Conservation (phyloP, 53 echinoderm and acorn worm species). For the Patiria pectinifera region DNA sequence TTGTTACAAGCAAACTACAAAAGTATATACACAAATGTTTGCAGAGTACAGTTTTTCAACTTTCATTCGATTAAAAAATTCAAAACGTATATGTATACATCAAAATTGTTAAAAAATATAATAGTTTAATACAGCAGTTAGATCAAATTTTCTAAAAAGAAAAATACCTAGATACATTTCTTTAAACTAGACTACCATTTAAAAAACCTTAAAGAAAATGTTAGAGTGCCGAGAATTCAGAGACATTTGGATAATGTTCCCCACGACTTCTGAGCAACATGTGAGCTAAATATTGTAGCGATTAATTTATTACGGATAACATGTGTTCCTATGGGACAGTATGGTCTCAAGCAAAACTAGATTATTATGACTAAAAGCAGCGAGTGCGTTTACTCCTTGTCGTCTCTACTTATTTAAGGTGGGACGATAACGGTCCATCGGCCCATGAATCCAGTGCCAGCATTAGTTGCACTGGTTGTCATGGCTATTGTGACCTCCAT, state of each 20-base stretch:
- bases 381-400: too few relatives aligned
- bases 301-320: too few relatives aligned
- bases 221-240: constrained; percentile 28
- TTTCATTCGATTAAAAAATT: background rate
- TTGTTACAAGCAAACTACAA: background rate
- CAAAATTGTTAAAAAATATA: background rate
- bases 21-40: constrained; percentile 17
- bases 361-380: too few relatives aligned
- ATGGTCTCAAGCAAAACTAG: too few relatives aligned
- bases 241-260: background rate
- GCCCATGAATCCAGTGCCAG: constrained; percentile 18
- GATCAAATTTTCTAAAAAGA: constrained; percentile 19
- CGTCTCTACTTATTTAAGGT: too few relatives aligned
- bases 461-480: constrained; percentile 11
- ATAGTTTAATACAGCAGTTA: constrained; percentile 26
- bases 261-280: constrained; percentile 17
- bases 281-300: too few relatives aligned
- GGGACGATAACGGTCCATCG: background rate
- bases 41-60: background rate
- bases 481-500: background rate
- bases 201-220: background rate
- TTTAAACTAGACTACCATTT: constrained; percentile 17
- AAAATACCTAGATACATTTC: background rate
- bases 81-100: constrained; percentile 10
- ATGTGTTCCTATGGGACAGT: too few relatives aligned